Conservation (phyloP, 2,113 vertebrate genomes). For the Platichthys flesus region DNA sequence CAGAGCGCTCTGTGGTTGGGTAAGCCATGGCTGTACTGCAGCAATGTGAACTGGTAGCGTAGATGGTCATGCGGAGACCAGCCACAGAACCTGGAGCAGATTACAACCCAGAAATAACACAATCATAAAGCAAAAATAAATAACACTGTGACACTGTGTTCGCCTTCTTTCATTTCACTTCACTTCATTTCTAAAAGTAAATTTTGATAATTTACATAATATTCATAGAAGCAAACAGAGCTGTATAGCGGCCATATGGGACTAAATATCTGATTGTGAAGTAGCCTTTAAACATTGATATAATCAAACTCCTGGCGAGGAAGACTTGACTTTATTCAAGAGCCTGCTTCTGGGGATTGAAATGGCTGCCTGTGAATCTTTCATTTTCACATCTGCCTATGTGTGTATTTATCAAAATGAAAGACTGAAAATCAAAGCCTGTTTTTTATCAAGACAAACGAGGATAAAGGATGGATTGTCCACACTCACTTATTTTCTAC, state of each 20-base stretch:
- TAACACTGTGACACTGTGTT: constrained; percentile 1
- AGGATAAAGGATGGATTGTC: neutral
- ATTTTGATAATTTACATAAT: neutral
- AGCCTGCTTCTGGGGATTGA: neutral
- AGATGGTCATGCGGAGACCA: constrained; percentile 88
- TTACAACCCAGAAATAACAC: constrained; percentile 5
- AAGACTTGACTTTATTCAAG: neutral
- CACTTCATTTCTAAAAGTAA: neutral
- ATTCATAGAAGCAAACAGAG: neutral
- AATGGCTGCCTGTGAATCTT: constrained; percentile 6
- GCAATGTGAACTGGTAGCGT: constrained; percentile 83
- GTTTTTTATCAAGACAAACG: constrained; percentile 7
- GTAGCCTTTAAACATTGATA: constrained; percentile 12
- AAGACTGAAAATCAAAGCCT: constrained; percentile 7
- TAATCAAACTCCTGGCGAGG: constrained; percentile 38
- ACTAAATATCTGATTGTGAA: constrained; percentile 24
- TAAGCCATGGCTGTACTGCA: constrained; percentile 84
- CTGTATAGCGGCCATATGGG: neutral
- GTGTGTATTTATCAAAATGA: constrained; percentile 9
- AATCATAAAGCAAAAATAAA: constrained; percentile 4
- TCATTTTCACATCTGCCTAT: constrained; percentile 22
- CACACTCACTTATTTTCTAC: neutral
- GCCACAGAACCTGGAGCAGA: constrained; percentile 80
- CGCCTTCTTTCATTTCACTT: neutral
- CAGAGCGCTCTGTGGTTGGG: constrained; percentile 84